Base-by-base conservation (phyloP, 2,888 invertebrate genomes). In the Bhutanitis thaidina region DNA sequence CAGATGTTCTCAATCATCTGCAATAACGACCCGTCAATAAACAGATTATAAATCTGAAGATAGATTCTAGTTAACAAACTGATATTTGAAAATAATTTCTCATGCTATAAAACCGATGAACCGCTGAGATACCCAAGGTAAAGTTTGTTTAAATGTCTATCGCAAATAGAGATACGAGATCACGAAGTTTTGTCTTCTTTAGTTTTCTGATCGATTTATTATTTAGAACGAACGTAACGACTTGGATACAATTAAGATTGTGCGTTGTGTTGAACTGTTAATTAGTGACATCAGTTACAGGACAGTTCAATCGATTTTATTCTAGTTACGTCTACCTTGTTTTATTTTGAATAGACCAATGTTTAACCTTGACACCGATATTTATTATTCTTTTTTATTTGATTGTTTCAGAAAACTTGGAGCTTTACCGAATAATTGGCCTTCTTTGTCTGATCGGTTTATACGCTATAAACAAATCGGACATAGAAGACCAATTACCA, bases 21-120 rank as follows among this genome's bases (percentile, higher is more conserved):
- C 41, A 5, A 34, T 40, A 40, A 39, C 13, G 13, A 35, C 7
- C 36, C 25, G 39, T 13, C 9, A 14, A 34, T 40, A 47, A 20
- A 4, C 34, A 27, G 16, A 7, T 13, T 35, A 36, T 45, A 45
- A 45, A 36, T 41, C 36, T 7, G 13, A 15, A 13, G 40, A 30
- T 51, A 29, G 34, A 16, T 12, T 14, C 20, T 10, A 25, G 40
- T 44, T 43, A 44, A 40, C 39, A 16, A 41, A 45, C n/a, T 20
- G 43, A 29, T 45, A 45, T 51, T 44, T 44, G 38, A 50, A 39
- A 44, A 44, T 44, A 44, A 38, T 50, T 34, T 50, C 44, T 39
- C 44, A 34, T 25, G 13, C 14, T 37, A 15, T 36, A 36, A 41
- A 41, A 34, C 49, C 29, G 36, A 49, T 49, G 35, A 41, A 30